A percentile compares a stretch with the other conserved stretches of the same genome.
Conservation (phyloP, 2,113 vertebrate species). For the Myodes glareolus region DNA sequence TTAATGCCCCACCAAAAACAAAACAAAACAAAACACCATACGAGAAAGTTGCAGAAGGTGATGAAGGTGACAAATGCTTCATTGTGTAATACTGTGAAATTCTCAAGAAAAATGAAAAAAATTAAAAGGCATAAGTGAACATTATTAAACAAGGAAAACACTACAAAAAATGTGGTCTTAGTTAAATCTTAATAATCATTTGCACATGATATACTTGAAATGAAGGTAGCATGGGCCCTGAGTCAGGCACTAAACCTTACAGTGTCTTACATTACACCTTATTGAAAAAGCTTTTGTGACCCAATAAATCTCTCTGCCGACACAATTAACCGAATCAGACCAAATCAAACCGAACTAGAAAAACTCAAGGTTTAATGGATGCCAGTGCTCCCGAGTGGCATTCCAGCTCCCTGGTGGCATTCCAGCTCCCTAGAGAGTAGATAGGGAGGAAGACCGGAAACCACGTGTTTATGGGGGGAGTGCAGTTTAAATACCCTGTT, state of each 20-base stretch:
- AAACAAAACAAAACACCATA: not conserved
- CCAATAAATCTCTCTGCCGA: too few species aligned
- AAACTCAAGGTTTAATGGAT: too few species aligned
- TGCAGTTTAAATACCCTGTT: too few species aligned
- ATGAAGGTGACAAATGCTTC: too few species aligned
- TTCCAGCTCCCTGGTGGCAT: too few species aligned
- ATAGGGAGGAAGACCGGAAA: too few species aligned
- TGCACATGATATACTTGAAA: slow-evolving; percentile 67
- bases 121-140: slow-evolving; percentile 63
- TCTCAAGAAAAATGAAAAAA: not conserved
- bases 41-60: not conserved
- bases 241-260: slow-evolving; percentile 32
- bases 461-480: too few species aligned
- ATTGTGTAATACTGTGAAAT: not conserved
- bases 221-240: slow-evolving; percentile 73
- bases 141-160: slow-evolving; percentile 41
- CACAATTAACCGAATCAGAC: too few species aligned
- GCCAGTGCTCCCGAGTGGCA: too few species aligned
- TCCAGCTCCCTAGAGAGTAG: too few species aligned
- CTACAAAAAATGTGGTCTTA: slow-evolving; percentile 65
- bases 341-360: too few species aligned
- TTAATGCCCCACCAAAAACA: slow-evolving; percentile 61
- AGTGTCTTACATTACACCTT: slow-evolving; percentile 61
- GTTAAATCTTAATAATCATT: slow-evolving; percentile 67
- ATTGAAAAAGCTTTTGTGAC: too few species aligned